Evolutionary conservation across 1,140 invertebrate genomes (phyloP).

Genomic region (Chrysoperla carnea): DNA sequence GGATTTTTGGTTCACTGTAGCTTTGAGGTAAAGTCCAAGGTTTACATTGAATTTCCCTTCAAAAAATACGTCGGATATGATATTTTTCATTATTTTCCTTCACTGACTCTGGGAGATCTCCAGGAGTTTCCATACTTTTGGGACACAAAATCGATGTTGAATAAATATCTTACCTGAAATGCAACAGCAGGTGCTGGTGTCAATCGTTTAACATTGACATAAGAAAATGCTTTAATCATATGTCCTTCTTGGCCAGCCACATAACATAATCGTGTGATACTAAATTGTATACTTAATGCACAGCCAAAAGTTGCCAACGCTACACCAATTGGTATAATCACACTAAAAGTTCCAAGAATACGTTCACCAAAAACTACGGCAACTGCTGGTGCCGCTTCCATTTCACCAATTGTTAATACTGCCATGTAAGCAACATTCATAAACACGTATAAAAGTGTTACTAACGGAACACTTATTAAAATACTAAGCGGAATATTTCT

Average conservation of each 20-base stretch:
- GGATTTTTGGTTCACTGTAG: no score
- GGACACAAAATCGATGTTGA: no score
- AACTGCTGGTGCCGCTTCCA: conserved; percentile 64
- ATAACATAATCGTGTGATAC: conserved; percentile 65
- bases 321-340: conserved; percentile 52
- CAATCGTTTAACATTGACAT: conserved; percentile 56
- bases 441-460: conserved; percentile 72
- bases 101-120: no score
- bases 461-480: conserved; percentile 73
- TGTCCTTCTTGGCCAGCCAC: conserved; percentile 79
- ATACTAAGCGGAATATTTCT: conserved; percentile 69
- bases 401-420: conserved; percentile 60
- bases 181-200: conserved; percentile 74
- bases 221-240: conserved; percentile 67
- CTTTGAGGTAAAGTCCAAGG: no score
- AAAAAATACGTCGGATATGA: no score
- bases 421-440: conserved; percentile 91
- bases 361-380: conserved; percentile 57
- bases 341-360: conserved; percentile 36
- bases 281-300: conserved; percentile 55
- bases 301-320: conserved; percentile 58
- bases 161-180: conserved; percentile 44
- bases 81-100: no score
- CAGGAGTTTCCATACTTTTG: no score
- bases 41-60: no score